Conservation (phyloP, 2,797 vertebrate species). For the Natrix natrix region DNA sequence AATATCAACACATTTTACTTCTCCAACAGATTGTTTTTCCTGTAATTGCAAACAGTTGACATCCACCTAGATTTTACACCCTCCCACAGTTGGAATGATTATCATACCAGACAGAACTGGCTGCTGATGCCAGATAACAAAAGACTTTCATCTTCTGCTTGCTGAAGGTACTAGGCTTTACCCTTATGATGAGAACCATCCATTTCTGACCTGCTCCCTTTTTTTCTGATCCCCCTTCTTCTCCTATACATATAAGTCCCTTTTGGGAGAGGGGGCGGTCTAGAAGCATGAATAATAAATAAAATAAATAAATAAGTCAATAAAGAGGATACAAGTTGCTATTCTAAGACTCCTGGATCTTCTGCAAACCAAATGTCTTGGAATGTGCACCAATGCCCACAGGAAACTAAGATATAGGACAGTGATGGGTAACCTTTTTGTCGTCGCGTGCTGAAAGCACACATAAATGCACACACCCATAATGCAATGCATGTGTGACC, state of each 20-base stretch:
- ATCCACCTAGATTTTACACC: background rate
- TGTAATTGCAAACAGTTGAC: background rate
- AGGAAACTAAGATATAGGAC: background rate
- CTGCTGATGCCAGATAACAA: background rate
- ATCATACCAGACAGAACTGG: background rate
- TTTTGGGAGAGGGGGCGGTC: too few species aligned
- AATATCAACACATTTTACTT: background rate
- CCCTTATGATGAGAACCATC: background rate
- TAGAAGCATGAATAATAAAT: too few species aligned
- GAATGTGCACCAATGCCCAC: background rate
- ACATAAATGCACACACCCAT: too few species aligned
- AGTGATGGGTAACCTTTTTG: too few species aligned
- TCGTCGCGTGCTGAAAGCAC: too few species aligned
- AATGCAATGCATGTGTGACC: too few species aligned
- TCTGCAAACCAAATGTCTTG: background rate
- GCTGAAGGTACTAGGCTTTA: background rate
- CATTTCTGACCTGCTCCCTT: background rate
- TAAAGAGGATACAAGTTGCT: background rate
- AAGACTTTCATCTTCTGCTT: background rate
- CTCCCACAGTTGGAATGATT: background rate
- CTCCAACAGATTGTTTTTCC: background rate
- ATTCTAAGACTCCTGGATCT: background rate
- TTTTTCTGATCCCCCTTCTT: background rate
- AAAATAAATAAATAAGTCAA: background rate
- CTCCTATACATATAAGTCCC: background rate